Conservation (phyloP, 2,797 vertebrate genomes). For the Anableps anableps region DNA sequence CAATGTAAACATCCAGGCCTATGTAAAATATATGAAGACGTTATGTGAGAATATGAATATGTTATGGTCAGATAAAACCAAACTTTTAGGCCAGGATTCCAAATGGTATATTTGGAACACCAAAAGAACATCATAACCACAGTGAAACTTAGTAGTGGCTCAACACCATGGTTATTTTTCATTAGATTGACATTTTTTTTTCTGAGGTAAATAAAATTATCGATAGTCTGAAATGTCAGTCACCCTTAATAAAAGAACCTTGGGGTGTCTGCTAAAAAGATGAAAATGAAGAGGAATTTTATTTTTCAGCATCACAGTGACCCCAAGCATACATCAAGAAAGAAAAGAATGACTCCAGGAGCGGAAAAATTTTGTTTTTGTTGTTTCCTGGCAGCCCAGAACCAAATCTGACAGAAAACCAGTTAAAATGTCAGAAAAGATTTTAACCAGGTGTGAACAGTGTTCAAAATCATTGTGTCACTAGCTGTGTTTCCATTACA, state of each 20-base stretch:
- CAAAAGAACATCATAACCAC: neutral
- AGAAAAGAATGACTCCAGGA: neutral
- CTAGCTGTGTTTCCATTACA: too few relatives aligned
- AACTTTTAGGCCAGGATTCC: neutral
- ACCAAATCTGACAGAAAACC: neutral
- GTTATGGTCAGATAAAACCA: neutral
- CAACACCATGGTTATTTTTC: neutral
- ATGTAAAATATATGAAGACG: too few relatives aligned
- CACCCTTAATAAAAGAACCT: neutral
- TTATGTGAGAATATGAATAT: neutral
- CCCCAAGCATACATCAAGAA: neutral
- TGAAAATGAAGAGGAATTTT: neutral
- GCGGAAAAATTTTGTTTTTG: neutral
- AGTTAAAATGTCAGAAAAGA: neutral
- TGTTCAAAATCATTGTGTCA: neutral
- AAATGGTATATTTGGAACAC: neutral
- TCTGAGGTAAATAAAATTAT: neutral
- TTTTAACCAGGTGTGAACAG: neutral
- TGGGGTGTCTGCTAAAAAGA: neutral
- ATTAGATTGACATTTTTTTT: neutral
- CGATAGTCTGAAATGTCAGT: neutral
- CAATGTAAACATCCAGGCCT: too few relatives aligned
- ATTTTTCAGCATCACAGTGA: neutral
- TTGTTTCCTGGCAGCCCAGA: neutral
- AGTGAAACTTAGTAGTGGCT: neutral